Evolutionary conservation across 2,888 invertebrate species (phyloP).

Genomic region (Dione juno): DNA sequence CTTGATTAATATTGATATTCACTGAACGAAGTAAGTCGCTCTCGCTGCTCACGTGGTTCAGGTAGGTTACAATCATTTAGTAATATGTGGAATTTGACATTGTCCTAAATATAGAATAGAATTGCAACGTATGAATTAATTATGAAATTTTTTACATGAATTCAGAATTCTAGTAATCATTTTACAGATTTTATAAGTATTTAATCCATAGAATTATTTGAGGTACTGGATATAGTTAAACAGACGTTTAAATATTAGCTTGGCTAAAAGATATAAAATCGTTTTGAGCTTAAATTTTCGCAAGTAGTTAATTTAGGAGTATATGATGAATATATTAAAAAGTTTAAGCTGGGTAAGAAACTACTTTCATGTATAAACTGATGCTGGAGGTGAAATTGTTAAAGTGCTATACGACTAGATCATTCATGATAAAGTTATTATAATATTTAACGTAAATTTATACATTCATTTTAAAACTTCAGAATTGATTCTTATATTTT

Average conservation of each 20-base stretch:
- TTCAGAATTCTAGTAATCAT: no score
- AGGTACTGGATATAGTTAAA: background rate
- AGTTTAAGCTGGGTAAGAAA: slow-evolving; percentile 11
- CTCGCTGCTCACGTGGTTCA: slow-evolving; percentile 26
- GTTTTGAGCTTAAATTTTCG: slow-evolving; percentile 10
- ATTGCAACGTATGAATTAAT: background rate
- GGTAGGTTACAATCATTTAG: slow-evolving; percentile 14
- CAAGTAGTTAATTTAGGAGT: slow-evolving; percentile 15
- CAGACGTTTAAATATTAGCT: slow-evolving; percentile 8
- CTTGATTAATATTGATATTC: slow-evolving; percentile 37
- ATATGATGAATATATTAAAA: slow-evolving; percentile 31
- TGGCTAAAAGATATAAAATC: slow-evolving; percentile 22
- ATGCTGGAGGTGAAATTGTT: slow-evolving; percentile 12
- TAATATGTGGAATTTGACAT: slow-evolving; percentile 12
- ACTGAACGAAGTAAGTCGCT: slow-evolving; percentile 28
- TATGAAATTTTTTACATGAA: no score
- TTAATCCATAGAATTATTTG: background rate
- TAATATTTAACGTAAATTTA: background rate
- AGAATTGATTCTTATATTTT: no score
- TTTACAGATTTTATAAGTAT: background rate
- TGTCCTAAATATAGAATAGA: slow-evolving; percentile 4
- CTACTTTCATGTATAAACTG: slow-evolving; percentile 16
- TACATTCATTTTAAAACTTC: background rate
- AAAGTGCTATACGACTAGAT: slow-evolving; percentile 5
- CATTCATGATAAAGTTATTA: slow-evolving; percentile 8